Base-by-base conservation (phyloP, 2,888 invertebrate genomes). In the Drosophila flavopinicola region DNA sequence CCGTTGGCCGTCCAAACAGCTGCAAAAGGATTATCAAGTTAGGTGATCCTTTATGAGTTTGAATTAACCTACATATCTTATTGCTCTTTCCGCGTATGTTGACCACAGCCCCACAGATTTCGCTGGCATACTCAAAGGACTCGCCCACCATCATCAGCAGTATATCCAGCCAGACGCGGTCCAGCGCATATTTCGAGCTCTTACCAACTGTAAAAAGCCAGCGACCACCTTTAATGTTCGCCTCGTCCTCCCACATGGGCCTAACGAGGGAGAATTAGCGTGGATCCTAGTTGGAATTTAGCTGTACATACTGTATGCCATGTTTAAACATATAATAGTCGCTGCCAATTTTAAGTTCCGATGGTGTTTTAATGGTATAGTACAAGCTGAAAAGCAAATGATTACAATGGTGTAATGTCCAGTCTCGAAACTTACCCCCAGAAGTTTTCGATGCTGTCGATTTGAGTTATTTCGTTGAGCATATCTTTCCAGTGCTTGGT, bases 381-480 rank as follows among this genome's bases (percentile, higher is more conserved):
- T 87, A 80, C 23, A 83, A 51, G 5, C 85, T 87, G 24, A 6
- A 25, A 33, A 33, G 5, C 20, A 24, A 7, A 11, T 24, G 9
- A 4, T 92, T 97, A 97, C 97, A 17, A 44, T 6, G 1, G 0
- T 3, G 7, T 11, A 1, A 11, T 11, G 2, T 30, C 11, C 1
- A 11, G 0, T 4, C 10, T 1, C 20, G 20, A 20, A 2, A 20
- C 47, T 92, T 97, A 97, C 97, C 78, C 57, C 87, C 83, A 83
- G 37, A 83, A 83, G 11, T 80, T 84, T 58, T 79, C 86, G 6
- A 83, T 84, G 27, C 75, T 87, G 30, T 83, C 86, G 20, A 83
- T 71, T 13, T 84, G 66, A 0, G 87, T 85, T 4, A 83, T 61
- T 33, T 83, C 87, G 38, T 71, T 83, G 1, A 87, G 64, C 83